phyloP scores from a whole-genome alignment of 2,797 vertebrate species.

The Limosa lapponica region DNA sequence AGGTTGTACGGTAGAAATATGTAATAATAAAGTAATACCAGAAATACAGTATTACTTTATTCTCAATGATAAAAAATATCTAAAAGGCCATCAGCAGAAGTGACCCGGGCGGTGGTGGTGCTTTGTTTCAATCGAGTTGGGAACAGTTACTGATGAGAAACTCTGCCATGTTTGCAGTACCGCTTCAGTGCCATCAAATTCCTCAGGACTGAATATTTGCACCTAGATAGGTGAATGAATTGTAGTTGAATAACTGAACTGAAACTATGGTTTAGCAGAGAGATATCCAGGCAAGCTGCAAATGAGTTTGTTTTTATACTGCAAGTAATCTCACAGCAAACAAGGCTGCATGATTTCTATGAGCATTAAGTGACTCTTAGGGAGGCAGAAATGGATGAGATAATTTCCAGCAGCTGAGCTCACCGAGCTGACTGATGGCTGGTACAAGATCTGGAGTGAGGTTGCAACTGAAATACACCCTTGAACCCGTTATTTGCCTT shows the following conservation, averaged over 20 bases:
- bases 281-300: not conserved
- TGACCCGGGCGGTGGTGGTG: not conserved
- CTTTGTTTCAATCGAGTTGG: not conserved
- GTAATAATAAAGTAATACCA: not conserved
- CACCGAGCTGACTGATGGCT: not conserved
- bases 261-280: not conserved
- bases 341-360: not conserved
- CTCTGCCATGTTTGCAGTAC: not conserved
- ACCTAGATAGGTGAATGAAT: not conserved
- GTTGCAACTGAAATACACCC: not conserved
- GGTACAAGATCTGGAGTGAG: not conserved
- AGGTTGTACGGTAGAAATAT: not conserved
- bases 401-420: not conserved
- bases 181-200: not conserved
- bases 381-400: not conserved
- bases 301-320: not conserved
- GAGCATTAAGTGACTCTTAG: not conserved
- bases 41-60: not conserved
- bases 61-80: not conserved
- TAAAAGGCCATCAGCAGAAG: not conserved
- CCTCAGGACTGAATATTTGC: not conserved
- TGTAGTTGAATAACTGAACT: not conserved
- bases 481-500: not conserved
- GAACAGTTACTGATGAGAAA: not conserved
- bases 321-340: not conserved